Base-by-base conservation (phyloP, 1,140 invertebrate species). In the Caenorhabditis remanei region DNA sequence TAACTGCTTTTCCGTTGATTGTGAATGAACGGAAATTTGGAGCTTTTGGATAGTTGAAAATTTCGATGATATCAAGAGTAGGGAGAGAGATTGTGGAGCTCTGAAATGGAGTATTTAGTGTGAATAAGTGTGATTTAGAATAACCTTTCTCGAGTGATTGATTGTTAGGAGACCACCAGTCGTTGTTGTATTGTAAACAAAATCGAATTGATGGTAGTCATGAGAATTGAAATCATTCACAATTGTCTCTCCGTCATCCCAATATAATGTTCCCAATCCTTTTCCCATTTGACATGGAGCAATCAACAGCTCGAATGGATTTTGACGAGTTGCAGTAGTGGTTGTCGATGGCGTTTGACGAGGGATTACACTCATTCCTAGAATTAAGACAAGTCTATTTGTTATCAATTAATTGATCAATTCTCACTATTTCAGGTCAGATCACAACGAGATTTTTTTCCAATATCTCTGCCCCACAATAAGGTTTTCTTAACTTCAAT, bases 191-290 rank as follows among this genome's bases (percentile, higher is more conserved):
- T 50, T 43, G 40, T 88, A 88, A 63, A 41, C n/a, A 40, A 88
- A 87, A 43, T 55, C 48, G 13, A 82, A 56, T 48, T 83, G 56
- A 24, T 71, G 67, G 61, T 88, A 87, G 19, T 55, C 43, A 46
- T 83, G 63, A 40, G 46, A 82, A 50, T 75, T 67, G 56, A 88
- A 65, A 71, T 88, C 79, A 40, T 88, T 61, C 13, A 89, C 87
- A 50, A 89, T 86, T 8, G 85, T 89, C 46, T 96, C 95, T 1
- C 95, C 96, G 90, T 96, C 95, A 92, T 96, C 96, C 95, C 95
- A 96, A 92, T 95, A 96, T 0, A 96, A 93, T 90, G 95, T 93
- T 58, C 96, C 96, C 48, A 53, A 87, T 4, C 95, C 95, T 83
- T 91, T 90, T n/a, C 92, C 92, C 43, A 75, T 40, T 43, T 19